Evolutionary conservation across 2,113 vertebrate genomes (phyloP).

Genomic region (Lasiurus cinereus): DNA sequence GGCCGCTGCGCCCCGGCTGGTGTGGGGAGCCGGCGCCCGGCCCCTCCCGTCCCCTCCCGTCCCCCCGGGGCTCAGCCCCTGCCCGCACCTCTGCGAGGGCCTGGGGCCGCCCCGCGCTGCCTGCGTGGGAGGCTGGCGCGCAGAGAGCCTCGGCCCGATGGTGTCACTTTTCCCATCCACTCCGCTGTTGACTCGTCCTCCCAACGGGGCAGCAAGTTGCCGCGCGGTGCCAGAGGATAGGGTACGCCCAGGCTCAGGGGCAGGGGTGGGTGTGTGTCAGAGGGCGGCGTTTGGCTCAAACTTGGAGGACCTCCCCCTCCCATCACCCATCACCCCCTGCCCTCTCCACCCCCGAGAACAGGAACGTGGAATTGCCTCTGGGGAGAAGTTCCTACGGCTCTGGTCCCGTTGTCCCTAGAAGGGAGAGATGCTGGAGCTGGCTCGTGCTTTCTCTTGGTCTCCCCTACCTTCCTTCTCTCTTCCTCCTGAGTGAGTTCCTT

Average conservation of each 20-base stretch:
- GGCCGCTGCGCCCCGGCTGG: not conserved
- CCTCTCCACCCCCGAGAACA: not conserved
- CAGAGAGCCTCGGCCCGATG: slow-evolving; percentile 13
- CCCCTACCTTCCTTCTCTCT: not conserved
- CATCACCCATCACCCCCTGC: too few relatives aligned
- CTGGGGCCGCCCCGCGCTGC: slow-evolving; percentile 34
- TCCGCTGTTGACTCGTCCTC: slow-evolving; percentile 57
- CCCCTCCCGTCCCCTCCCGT: not conserved
- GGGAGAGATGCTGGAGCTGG: not conserved
- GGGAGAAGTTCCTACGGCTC: not conserved
- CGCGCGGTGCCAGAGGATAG: slow-evolving; percentile 12
- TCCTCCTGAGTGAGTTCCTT: not conserved
- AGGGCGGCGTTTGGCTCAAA: not conserved
- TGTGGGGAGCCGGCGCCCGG: not conserved
- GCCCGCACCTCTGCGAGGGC: not conserved
- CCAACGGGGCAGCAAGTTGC: slow-evolving; percentile 31
- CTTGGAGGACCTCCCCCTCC: not conserved
- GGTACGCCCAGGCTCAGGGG: slow-evolving; percentile 54
- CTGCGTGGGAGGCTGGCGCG: slow-evolving; percentile 75
- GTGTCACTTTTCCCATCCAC: slow-evolving; percentile 76
- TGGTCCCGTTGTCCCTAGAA: not conserved
- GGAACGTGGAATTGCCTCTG: not conserved
- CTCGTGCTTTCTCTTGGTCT: not conserved
- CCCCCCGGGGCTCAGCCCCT: not conserved
- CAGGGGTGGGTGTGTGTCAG: not conserved